Conservation (phyloP, 2,113 vertebrate genomes). For the Pygoscelis adeliae region DNA sequence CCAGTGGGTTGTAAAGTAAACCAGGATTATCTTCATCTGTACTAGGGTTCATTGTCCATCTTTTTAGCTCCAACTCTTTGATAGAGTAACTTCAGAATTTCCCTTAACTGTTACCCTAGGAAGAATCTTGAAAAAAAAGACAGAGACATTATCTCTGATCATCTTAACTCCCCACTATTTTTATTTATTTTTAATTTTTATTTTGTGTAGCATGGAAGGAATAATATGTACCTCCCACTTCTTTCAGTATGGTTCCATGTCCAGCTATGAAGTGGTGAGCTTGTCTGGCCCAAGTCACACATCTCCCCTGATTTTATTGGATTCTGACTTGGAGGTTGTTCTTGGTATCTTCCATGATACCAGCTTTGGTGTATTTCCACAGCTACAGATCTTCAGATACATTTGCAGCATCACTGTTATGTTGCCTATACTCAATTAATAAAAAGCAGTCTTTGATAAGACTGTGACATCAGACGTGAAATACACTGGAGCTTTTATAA, state of each 20-base stretch:
- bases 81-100: neutral
- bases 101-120: neutral
- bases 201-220: neutral
- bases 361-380: neutral
- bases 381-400: neutral
- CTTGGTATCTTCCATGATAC: neutral
- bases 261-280: neutral
- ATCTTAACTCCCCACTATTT: rapidly evolving
- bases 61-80: neutral
- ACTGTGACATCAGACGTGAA: neutral
- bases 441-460: neutral
- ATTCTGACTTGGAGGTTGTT: neutral
- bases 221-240: neutral
- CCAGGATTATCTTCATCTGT: neutral
- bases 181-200: neutral
- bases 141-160: neutral
- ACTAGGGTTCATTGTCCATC: neutral
- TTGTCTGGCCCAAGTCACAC: neutral
- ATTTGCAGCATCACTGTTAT: neutral
- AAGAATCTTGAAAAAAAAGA: neutral
- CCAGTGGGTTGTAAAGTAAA: neutral
- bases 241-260: neutral
- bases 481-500: neutral
- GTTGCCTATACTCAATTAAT: neutral
- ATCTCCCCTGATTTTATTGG: neutral